A percentile compares a stretch with the other conserved stretches of the same genome.
Evolutionary conservation across 2,888 invertebrate genomes (phyloP).

Genomic region (Bugulina stolonifera): DNA sequence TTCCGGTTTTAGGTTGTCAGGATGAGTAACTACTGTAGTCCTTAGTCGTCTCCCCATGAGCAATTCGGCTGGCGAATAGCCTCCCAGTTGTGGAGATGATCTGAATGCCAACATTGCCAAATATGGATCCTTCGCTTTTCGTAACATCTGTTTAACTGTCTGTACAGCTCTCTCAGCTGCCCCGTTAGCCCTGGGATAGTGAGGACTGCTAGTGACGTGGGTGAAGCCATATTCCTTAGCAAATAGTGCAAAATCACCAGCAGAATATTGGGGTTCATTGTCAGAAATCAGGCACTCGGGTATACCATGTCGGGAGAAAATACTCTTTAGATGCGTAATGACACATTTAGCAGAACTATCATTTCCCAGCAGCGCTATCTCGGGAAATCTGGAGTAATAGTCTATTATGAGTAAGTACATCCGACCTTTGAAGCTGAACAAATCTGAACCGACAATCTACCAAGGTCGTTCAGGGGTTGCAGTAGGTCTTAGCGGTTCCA

Average conservation of each 20-base stretch:
- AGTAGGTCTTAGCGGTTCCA: constrained; percentile 27
- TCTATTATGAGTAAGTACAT: constrained; percentile 27
- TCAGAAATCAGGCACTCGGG: constrained; percentile 16
- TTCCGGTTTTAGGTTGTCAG: not conserved
- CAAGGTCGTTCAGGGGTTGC: constrained; percentile 16
- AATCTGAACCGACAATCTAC: constrained; percentile 25
- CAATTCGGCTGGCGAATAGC: constrained; percentile 21
- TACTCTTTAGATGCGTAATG: constrained; percentile 21
- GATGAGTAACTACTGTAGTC: not conserved
- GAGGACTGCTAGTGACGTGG: constrained; percentile 23
- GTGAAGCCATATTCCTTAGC: not conserved
- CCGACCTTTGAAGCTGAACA: constrained; percentile 18
- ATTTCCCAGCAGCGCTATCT: constrained; percentile 24
- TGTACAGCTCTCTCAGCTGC: constrained; percentile 25
- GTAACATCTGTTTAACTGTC: constrained; percentile 6
- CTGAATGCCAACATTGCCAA: not conserved
- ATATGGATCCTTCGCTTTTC: not conserved
- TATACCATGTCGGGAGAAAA: constrained; percentile 28
- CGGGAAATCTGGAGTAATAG: constrained; percentile 26
- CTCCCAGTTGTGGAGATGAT: not conserved
- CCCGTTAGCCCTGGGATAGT: constrained; percentile 25
- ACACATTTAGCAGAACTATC: not conserved
- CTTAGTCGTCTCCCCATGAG: not conserved
- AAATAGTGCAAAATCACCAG: constrained; percentile 14
- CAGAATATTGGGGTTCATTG: constrained; percentile 26